Conservation (phyloP, 2,113 vertebrate species). For the Chaenogobius annularis region DNA sequence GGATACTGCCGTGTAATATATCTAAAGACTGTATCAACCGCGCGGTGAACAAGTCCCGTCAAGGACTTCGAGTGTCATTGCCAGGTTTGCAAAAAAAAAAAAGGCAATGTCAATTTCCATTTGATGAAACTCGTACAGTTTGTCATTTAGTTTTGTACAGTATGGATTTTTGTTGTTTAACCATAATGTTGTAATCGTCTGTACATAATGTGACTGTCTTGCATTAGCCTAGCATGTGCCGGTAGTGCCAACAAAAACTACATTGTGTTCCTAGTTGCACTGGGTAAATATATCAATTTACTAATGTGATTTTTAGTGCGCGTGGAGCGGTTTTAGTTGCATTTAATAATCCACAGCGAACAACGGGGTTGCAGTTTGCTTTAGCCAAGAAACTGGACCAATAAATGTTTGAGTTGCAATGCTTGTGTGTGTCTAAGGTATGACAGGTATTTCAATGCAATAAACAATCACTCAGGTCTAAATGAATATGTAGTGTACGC, state of each 20-base stretch:
- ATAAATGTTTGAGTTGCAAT: no score
- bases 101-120: background rate
- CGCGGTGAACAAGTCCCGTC: slow-evolving; percentile 58
- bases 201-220: background rate
- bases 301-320: background rate
- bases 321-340: no score
- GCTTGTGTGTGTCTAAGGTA: no score
- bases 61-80: slow-evolving; percentile 76
- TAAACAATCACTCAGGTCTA: no score
- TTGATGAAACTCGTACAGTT: background rate
- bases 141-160: background rate
- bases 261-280: background rate
- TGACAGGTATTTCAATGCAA: background rate
- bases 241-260: background rate
- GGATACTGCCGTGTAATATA: background rate
- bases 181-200: background rate
- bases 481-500: background rate
- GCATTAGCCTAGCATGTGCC: background rate
- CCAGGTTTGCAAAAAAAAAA: background rate
- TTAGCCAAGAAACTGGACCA: no score
- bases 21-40: slow-evolving; percentile 30
- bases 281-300: background rate
- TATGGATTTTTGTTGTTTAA: background rate
- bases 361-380: no score
- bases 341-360: no score